Percentiles rank a stretch among this genome's conserved stretches.
Conservation (phyloP, 1,140 invertebrate species). For the Nasonia giraulti region DNA sequence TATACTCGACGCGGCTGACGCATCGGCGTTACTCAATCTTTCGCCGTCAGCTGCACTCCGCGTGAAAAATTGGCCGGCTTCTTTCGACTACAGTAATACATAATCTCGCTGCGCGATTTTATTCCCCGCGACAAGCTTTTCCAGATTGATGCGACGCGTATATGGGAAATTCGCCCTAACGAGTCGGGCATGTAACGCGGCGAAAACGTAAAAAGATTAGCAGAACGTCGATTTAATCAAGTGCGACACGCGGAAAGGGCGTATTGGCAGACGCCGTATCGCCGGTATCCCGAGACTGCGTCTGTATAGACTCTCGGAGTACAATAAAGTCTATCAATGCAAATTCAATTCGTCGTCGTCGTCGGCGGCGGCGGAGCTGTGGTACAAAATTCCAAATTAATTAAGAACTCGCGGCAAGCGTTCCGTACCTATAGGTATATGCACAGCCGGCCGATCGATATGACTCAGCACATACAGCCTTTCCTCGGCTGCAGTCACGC, state of each 20-base stretch:
- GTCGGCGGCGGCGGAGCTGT: not conserved
- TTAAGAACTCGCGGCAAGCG: constrained; percentile 22
- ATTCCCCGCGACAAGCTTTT: too few species aligned
- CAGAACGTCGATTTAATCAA: too few species aligned
- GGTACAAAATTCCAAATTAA: constrained; percentile 36
- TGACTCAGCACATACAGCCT: not conserved
- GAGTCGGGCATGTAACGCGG: too few species aligned
- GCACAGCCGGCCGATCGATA: constrained; percentile 12
- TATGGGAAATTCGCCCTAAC: too few species aligned
- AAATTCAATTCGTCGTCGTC: constrained; percentile 4
- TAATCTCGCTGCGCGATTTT: not conserved
- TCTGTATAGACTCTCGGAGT: not conserved
- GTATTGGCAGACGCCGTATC: too few species aligned
- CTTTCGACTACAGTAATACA: not conserved
- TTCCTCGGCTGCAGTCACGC: not conserved
- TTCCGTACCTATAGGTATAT: not conserved
- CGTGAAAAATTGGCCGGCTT: not conserved
- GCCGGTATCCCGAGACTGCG: too few species aligned
- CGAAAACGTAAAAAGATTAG: too few species aligned
- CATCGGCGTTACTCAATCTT: constrained; percentile 8
- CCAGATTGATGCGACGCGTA: not conserved
- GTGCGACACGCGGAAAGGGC: too few species aligned
- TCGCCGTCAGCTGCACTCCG: not conserved
- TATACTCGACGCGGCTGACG: not conserved
- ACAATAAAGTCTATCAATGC: constrained; percentile 14